A percentile compares a stretch with the other conserved stretches of the same genome.
phyloP scores from a whole-genome alignment of 2,797 vertebrate genomes.

The Tokudaia tokunoshimensis region DNA sequence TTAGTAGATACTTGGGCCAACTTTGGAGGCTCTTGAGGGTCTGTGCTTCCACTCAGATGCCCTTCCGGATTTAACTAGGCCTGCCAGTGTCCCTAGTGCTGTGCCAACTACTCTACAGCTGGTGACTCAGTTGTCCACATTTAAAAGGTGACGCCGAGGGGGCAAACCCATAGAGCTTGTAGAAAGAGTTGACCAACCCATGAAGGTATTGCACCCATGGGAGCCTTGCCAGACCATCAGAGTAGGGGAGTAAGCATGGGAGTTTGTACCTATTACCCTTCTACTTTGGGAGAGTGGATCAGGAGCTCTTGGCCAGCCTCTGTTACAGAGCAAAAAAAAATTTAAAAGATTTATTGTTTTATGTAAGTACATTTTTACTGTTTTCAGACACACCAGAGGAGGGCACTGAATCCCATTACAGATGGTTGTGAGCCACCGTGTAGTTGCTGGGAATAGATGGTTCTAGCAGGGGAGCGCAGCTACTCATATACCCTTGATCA shows the following conservation, averaged over 20 bases:
- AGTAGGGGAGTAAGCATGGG: fast-evolving
- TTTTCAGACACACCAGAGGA: too few relatives aligned
- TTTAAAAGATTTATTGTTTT: too few relatives aligned
- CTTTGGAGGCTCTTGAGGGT: not conserved
- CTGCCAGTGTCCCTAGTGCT: not conserved
- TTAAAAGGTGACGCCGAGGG: not conserved
- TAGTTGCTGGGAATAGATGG: not conserved
- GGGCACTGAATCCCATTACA: too few relatives aligned
- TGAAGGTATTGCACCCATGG: not conserved
- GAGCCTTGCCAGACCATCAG: not conserved
- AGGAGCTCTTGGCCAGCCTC: not conserved
- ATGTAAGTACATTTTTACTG: too few relatives aligned
- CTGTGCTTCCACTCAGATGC: not conserved
- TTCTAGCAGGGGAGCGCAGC: too few relatives aligned
- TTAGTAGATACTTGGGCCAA: not conserved
- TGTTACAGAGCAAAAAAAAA: not conserved
- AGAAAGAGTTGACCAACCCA: not conserved
- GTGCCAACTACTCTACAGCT: not conserved
- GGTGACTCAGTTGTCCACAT: not conserved
- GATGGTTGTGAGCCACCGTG: not conserved
- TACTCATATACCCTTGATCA: too few relatives aligned
- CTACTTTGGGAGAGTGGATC: not conserved
- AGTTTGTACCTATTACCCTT: not conserved
- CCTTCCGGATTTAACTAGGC: not conserved
- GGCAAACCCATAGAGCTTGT: fast-evolving